Conservation (phyloP, 2,113 vertebrate genomes). For the Erythrocercus mccallii region DNA sequence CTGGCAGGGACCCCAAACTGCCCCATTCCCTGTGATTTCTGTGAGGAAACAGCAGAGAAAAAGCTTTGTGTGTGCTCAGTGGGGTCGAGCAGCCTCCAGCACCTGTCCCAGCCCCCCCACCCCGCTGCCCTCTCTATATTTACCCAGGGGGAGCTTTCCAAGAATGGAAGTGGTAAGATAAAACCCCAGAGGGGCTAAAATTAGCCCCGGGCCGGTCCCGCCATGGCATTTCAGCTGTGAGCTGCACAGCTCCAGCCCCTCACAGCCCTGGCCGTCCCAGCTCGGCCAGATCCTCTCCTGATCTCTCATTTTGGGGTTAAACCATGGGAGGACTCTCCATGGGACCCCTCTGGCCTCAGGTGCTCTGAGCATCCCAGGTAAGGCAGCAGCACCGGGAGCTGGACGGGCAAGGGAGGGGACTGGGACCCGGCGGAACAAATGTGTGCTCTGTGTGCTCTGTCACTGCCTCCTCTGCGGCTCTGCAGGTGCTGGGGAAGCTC, state of each 20-base stretch:
- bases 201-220: constrained; percentile 64
- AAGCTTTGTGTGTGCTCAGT: background rate
- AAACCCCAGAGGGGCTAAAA: constrained; percentile 82
- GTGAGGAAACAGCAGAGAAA: fast-evolving
- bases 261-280: background rate
- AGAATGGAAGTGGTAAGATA: constrained; percentile 89
- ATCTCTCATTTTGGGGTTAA: background rate
- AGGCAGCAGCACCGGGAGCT: background rate
- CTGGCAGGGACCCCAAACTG: fast-evolving
- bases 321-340: background rate
- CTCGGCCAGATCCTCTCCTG: background rate
- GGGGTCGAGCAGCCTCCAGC: constrained; percentile 25
- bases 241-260: background rate
- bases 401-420: fast-evolving
- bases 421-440: background rate
- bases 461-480: background rate
- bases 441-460: background rate
- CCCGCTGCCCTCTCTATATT: constrained; percentile 80
- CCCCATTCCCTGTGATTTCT: fast-evolving
- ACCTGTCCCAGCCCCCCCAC: constrained; percentile 56
- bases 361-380: constrained; percentile 34
- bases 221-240: constrained; percentile 46
- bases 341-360: background rate
- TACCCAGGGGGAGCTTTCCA: constrained; percentile 78
- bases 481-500: background rate